Base-by-base conservation (phyloP, 2,797 vertebrate genomes). In the Leptodactylus fallax region DNA sequence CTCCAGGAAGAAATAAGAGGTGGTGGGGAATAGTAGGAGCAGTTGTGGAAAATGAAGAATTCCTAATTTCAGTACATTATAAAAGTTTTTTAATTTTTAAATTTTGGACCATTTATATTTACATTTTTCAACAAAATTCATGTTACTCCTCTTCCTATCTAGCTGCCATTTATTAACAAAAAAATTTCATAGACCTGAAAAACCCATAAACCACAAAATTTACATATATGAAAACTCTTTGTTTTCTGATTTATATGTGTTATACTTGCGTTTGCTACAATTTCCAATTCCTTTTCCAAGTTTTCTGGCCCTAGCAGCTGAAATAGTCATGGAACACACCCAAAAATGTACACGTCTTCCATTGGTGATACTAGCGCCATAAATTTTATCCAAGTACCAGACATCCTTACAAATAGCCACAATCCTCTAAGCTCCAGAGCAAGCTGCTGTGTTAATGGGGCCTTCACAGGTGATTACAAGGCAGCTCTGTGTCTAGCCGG, bases 401-500 rank as follows among this genome's bases (percentile, higher is more conserved):
- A 79, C 49, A 90, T 63, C 69, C 92, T 90, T 90, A 80, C 85
- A 92, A 92, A 90, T 53, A 90, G 83, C 90, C 88, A 87, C 91
- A 89, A 88, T 91, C 90, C 74, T 11, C 0, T 23, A 49, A 81
- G 71, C 72, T 92, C 91, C 86, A 55, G 61, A 91, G 90, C 81
- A 90, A 80, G 85, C 89, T 65, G 87, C 85, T 91, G 80, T 79
- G 49, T 93, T 93, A 93, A 91, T 87, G 90, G 90, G 84, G 90
- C 85, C 67, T 92, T 93, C 91, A 90, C 90, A 80, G 0, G 0
- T 90, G 90, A 91, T 87, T 92, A 93, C 89, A 93, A 93, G 91
- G 91, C 90, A 58, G 88, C 89, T 87, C 81, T 93, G 89, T 93
- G 2, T 88, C 19, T 81, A 82, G 79, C 87, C 83, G 86, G 8